These are phyloP conservation scores for Bursaphelenchus okinawaensis DNA, from an alignment of 2,888 invertebrate genomes.

Conservation along the genomic window DNA sequence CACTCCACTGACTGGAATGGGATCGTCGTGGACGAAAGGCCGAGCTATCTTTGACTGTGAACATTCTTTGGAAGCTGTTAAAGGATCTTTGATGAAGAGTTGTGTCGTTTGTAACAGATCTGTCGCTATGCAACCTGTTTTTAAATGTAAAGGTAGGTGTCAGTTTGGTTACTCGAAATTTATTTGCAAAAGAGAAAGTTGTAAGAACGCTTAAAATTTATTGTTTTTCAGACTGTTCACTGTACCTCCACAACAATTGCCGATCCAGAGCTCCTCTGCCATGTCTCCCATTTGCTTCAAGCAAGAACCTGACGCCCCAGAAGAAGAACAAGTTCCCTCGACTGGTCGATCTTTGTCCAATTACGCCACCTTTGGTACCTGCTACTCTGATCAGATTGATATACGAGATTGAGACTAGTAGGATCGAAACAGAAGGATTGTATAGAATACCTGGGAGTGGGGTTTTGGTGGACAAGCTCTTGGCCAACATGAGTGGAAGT, in stretches of 20 bases:
- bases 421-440: conserved; percentile 78
- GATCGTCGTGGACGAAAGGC: conserved; percentile 28
- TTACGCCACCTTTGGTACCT: conserved; percentile 84
- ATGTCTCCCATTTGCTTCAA: conserved; percentile 24
- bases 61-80: conserved; percentile 18
- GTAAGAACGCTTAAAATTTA: too few species aligned
- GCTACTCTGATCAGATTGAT: conserved; percentile 86
- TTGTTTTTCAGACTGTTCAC: conserved; percentile 26
- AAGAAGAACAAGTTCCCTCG: conserved; percentile 10
- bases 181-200: too few species aligned
- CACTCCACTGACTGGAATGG: conserved; percentile 14
- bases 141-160: background rate
- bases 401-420: conserved; percentile 84
- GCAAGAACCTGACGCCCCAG: conserved; percentile 6
- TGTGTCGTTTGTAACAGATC: background rate
- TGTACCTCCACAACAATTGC: conserved; percentile 23
- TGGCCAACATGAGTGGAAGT: conserved; percentile 76
- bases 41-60: conserved; percentile 22
- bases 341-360: conserved; percentile 78
- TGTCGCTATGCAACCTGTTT: background rate
- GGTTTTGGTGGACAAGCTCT: conserved; percentile 68
- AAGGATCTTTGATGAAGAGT: background rate
- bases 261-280: conserved; percentile 22
- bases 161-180: too few species aligned
- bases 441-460: conserved; percentile 74